Evolutionary conservation across 2,113 vertebrate genomes (phyloP).

Genomic region (Chrysochloris asiatica): DNA sequence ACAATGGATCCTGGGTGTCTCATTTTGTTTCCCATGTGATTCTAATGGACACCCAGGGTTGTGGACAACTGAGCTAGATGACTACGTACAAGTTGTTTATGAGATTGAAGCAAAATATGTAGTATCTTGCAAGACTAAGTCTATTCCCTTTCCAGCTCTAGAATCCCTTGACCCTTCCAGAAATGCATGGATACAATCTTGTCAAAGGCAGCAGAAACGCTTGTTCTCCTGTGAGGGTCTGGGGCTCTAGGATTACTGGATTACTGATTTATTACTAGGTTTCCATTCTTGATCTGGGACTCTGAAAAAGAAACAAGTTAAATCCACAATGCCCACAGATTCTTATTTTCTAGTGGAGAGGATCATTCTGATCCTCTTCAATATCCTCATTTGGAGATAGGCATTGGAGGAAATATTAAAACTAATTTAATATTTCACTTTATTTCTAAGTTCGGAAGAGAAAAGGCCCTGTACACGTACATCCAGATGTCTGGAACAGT

Average conservation of each 20-base stretch:
- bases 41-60: neutral
- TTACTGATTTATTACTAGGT: neutral
- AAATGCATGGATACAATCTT: neutral
- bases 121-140: neutral
- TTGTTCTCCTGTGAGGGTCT: neutral
- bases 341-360: neutral
- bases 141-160: neutral
- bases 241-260: neutral
- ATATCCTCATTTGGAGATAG: neutral
- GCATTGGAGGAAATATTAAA: neutral
- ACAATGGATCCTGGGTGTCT: neutral
- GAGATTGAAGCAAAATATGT: neutral
- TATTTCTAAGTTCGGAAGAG: neutral
- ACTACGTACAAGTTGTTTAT: neutral
- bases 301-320: neutral
- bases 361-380: neutral
- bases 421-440: conserved; percentile 1
- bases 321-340: neutral
- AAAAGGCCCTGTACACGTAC: neutral
- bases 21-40: neutral
- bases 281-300: neutral
- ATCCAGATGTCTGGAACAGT: neutral
- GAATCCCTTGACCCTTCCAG: neutral
- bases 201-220: neutral
- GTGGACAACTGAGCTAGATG: neutral